phyloP scores from a whole-genome alignment of 35 echinoderm and acorn worm genomes.

The Holothuria glaberrima region DNA sequence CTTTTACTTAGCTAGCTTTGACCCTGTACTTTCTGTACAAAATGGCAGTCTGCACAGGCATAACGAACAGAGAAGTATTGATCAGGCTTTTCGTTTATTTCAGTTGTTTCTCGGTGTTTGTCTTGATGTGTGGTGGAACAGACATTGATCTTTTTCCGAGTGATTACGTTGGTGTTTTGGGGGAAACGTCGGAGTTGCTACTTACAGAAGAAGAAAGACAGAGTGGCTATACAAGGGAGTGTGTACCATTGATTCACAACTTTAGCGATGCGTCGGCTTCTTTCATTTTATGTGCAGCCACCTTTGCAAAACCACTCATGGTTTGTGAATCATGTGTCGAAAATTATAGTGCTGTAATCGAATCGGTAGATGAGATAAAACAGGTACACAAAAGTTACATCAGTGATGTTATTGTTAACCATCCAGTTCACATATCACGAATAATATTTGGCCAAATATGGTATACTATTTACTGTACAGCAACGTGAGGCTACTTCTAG shows the following conservation, averaged over 20 bases:
- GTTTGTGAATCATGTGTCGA: slow-evolving; percentile 67
- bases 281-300: slow-evolving; percentile 59
- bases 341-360: slow-evolving; percentile 11
- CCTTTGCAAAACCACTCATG: slow-evolving; percentile 46
- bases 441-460: too few species aligned
- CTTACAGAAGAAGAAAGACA: too few species aligned
- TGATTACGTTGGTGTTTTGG: background rate
- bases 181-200: background rate
- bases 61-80: background rate
- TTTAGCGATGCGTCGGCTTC: slow-evolving; percentile 46
- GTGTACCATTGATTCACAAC: background rate
- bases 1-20: too few species aligned
- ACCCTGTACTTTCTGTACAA: background rate
- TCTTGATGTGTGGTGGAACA: background rate
- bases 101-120: background rate
- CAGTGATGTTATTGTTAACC: too few species aligned
- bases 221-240: background rate
- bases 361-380: slow-evolving; percentile 37
- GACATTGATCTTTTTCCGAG: too few species aligned
- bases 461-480: too few species aligned
- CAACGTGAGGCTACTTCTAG: too few species aligned
- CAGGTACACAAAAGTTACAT: too few species aligned
- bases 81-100: background rate
- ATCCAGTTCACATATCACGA: too few species aligned
- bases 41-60: background rate